Conservation (phyloP, 2,113 vertebrate species). For the Sceloporus undulatus region DNA sequence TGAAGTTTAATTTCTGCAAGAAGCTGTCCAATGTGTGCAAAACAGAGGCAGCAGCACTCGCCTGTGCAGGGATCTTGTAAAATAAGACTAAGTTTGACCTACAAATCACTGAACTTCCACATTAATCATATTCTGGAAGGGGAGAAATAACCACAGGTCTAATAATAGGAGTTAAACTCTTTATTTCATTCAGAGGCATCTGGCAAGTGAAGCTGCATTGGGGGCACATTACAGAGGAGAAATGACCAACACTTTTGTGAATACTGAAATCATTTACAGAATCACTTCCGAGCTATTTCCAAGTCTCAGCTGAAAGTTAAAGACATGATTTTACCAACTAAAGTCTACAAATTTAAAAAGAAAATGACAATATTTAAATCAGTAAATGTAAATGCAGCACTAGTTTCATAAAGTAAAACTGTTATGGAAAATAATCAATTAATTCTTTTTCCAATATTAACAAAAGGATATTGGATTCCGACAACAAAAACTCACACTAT, state of each 20-base stretch:
- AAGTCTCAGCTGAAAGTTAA: conserved; percentile 85
- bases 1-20: too few species aligned
- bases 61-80: not conserved
- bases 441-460: conserved; percentile 75
- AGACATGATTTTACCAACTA: conserved; percentile 87
- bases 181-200: conserved; percentile 97
- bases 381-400: conserved; percentile 86
- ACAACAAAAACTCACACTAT: conserved; percentile 86
- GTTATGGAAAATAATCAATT: conserved; percentile 77
- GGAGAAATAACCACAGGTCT: conserved; percentile 53
- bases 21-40: not conserved
- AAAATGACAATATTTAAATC: conserved; percentile 86
- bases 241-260: conserved; percentile 81
- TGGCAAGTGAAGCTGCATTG: conserved; percentile 96
- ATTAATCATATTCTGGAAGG: conserved; percentile 30
- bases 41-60: not conserved
- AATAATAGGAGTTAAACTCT: conserved; percentile 82
- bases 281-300: conserved; percentile 82
- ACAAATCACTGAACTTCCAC: not conserved
- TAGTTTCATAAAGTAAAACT: conserved; percentile 79
- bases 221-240: conserved; percentile 90
- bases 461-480: conserved; percentile 76
- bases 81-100: not conserved
- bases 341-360: conserved; percentile 87
- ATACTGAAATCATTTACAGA: conserved; percentile 83